Evolutionary conservation across 2,888 invertebrate species (phyloP), one percentile per base, ranked within the genome.

Genomic region (Archaeoteleia sp.): DNA sequence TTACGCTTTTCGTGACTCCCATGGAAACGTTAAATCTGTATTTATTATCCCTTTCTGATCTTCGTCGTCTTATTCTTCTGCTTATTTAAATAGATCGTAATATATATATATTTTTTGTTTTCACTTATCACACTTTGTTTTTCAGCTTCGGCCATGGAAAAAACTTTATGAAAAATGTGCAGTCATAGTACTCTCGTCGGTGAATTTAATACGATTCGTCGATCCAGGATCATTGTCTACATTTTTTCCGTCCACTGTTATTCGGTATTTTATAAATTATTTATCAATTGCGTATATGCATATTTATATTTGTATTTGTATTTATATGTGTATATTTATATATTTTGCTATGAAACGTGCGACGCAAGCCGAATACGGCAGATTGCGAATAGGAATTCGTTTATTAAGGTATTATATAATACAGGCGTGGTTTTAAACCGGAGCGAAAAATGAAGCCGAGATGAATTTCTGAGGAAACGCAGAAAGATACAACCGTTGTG

Each of bases 161-260:
- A 60, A 51, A 12, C 14, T 54, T 30, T 58, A 58, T 30, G 67
- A 67, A 67, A 68, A 68, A 55, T 63, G 51, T 63, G 63, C 68
- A 60, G 58, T 68, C 63, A 55, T 68, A 54, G 55, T 60, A 49
- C 35, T 54, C 48, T 63, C 63, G 51, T 63, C 45, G 53, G 48
- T 60, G 49, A 63, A 58, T 45, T 29, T 46, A 46, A 67, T 67
- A 55, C 63, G 60, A 63, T 51, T 54, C 30, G 40, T 58, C 49
- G 68, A 63, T 68, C 40, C 63, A 63, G 63, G 55, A 69, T 55
- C 55, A 48, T 57, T 46, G 53, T 67, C 61, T 67, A 62, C 67
- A 57, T 67, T 62, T 67, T 62, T 62, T 67, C 57, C 61, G 43
- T 57, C 48, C 46, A 62, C 55, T 53, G 35, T 57, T n/a, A n/a